These are phyloP conservation scores for Pao palembangensis DNA, from an alignment of 2,113 vertebrate genomes.

Conservation along the genomic window DNA sequence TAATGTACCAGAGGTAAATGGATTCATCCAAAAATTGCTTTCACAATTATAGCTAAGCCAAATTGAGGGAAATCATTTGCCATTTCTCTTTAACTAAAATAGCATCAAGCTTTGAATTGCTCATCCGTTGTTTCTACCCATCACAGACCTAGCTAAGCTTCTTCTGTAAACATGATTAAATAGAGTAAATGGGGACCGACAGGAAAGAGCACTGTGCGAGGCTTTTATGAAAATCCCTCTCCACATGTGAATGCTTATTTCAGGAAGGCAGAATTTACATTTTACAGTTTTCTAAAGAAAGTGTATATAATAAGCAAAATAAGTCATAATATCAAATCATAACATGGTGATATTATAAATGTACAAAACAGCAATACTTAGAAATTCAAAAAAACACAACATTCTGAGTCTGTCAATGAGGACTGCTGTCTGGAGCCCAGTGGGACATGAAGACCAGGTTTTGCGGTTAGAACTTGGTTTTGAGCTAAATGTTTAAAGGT, in stretches of 20 bases:
- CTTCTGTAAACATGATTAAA: slow-evolving; percentile 64
- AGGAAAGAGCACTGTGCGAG: slow-evolving; percentile 29
- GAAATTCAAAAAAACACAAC: no score
- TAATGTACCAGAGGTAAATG: slow-evolving; percentile 65
- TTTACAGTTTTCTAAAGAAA: not conserved
- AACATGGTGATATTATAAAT: no score
- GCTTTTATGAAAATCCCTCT: slow-evolving; percentile 21
- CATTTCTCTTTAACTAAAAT: slow-evolving; percentile 64
- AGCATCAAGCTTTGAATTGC: slow-evolving; percentile 61
- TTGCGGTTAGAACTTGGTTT: no score
- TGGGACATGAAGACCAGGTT: no score
- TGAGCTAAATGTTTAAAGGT: no score
- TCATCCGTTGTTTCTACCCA: slow-evolving; percentile 50
- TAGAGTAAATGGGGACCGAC: slow-evolving; percentile 46
- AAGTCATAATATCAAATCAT: no score
- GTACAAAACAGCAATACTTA: no score
- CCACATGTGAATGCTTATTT: slow-evolving; percentile 6
- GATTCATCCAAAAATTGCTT: slow-evolving; percentile 70
- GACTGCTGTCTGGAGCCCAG: no score
- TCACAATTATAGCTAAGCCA: slow-evolving; percentile 71
- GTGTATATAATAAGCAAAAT: no score
- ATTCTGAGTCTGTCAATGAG: no score
- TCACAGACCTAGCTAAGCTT: slow-evolving; percentile 50
- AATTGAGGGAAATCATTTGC: slow-evolving; percentile 66
- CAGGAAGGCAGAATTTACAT: not conserved